Evolutionary conservation across 2,113 vertebrate genomes (phyloP), one percentile per base, ranked within the genome.

Genomic region (Upupa epops): DNA sequence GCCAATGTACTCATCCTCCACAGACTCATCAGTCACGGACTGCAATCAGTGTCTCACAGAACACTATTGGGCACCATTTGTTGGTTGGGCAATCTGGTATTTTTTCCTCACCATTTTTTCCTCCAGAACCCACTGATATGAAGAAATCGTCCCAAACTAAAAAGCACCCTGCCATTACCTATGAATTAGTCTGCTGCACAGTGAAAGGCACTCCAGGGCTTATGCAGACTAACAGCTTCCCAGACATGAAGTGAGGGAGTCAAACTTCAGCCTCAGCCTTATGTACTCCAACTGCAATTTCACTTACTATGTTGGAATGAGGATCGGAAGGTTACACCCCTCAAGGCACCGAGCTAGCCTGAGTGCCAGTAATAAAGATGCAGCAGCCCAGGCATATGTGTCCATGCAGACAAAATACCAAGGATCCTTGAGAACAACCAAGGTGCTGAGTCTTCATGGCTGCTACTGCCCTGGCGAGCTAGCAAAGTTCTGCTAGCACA

Each of bases 271-370:
- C 20, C 51, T 85, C 68, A 48, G 42, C 37, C 46, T 12, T 11
- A 19, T 4, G 18, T 8, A 32, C 21, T 74, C 17, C 76, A 80
- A 28, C 3, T 13, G n/a, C n/a, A 42, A 9, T 46, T 83, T 22
- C 42, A 71, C n/a, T 37, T 37, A 3, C 0, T 65, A 54, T 12
- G 69, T 61, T 69, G 42, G 49, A 36, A 46, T 17, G 34, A 60
- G 49, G 46, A 94, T 31, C 13, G 28, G 6, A 36, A 77, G 22
- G 31, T 37, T 2, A 1, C 2, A 32, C 15, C 9, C 32, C 75
- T 11, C 0, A 0, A 29, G n/a, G 48, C 17, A 17, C 6, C 21
- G 20, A 79, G 55, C 51, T 45, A 24, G 70, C 31, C 36, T 8
- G n/a, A 6, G 31, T 12, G 18, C 13, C 63, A 63, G 46, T 1